Percentiles rank a stretch among this genome's conserved stretches.
Evolutionary conservation across 2,888 invertebrate genomes (phyloP).

Genomic region (Sipha maydis): DNA sequence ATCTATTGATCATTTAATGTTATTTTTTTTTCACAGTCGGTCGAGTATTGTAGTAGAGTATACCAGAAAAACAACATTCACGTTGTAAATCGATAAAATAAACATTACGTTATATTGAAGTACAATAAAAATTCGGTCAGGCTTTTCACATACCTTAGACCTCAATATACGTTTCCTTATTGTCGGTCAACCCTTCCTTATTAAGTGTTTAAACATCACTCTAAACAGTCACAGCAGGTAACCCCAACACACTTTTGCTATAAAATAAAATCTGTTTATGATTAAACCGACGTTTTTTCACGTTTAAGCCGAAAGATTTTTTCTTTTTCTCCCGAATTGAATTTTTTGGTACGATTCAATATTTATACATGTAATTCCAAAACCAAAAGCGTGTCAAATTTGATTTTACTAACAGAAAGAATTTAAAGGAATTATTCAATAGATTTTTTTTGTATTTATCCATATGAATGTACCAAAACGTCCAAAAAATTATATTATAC

Average conservation of each 20-base stretch:
- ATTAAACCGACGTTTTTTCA: constrained; percentile 37
- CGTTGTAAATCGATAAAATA: constrained; percentile 55
- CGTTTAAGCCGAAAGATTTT: not conserved
- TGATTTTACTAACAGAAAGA: constrained; percentile 49
- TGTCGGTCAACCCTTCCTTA: constrained; percentile 57
- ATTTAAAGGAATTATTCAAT: not conserved
- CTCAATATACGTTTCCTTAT: constrained; percentile 29
- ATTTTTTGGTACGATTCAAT: constrained; percentile 29
- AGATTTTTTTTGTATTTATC: too few relatives aligned
- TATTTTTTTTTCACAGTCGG: not conserved
- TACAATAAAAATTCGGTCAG: constrained; percentile 16
- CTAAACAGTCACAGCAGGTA: constrained; percentile 33
- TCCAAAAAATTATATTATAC: too few relatives aligned
- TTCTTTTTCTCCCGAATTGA: not conserved
- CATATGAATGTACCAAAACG: too few relatives aligned
- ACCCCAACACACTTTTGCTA: constrained; percentile 50
- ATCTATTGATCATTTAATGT: not conserved
- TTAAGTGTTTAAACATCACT: constrained; percentile 42
- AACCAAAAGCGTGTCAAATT: constrained; percentile 37
- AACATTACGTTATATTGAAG: not conserved
- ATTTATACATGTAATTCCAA: not conserved
- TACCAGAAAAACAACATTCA: not conserved
- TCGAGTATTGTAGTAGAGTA: not conserved
- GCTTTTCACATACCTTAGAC: constrained; percentile 8
- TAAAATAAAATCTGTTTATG: constrained; percentile 20